A percentile compares a stretch with the other conserved stretches of the same genome.
Evolutionary conservation across 2,888 invertebrate genomes (phyloP).

Genomic region (Steromphala cineraria): DNA sequence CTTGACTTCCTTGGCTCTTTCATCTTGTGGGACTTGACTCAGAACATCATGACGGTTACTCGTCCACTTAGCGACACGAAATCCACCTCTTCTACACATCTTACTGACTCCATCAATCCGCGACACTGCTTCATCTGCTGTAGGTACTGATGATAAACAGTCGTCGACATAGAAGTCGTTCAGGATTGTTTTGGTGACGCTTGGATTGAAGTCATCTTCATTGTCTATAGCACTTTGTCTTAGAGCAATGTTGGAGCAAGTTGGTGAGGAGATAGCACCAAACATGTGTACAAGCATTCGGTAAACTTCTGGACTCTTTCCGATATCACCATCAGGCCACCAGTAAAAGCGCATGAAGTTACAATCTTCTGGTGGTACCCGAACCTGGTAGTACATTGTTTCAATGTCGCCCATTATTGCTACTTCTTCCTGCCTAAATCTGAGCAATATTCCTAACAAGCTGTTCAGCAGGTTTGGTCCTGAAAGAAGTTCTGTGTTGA

Average conservation of each 20-base stretch:
- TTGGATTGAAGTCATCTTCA: background rate
- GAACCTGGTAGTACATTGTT: too few species aligned
- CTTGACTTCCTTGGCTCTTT: conserved; percentile 14
- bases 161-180: conserved; percentile 37
- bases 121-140: background rate
- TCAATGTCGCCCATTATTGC: too few species aligned
- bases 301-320: too few species aligned
- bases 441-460: conserved; percentile 41
- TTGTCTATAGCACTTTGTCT: background rate
- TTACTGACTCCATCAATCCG: conserved; percentile 10
- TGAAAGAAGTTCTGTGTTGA: too few species aligned
- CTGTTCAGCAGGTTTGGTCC: too few species aligned
- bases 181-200: background rate
- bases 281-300: too few species aligned
- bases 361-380: too few species aligned
- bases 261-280: too few species aligned
- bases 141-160: conserved; percentile 30
- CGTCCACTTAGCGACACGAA: conserved; percentile 21
- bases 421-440: conserved; percentile 40
- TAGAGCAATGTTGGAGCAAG: too few species aligned
- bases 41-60: conserved; percentile 23
- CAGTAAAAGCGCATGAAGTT: too few species aligned
- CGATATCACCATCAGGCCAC: too few species aligned
- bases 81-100: background rate
- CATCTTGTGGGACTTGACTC: background rate